Evolutionary conservation across 2,888 invertebrate species (phyloP).

Genomic region (Orthosia gracilis): DNA sequence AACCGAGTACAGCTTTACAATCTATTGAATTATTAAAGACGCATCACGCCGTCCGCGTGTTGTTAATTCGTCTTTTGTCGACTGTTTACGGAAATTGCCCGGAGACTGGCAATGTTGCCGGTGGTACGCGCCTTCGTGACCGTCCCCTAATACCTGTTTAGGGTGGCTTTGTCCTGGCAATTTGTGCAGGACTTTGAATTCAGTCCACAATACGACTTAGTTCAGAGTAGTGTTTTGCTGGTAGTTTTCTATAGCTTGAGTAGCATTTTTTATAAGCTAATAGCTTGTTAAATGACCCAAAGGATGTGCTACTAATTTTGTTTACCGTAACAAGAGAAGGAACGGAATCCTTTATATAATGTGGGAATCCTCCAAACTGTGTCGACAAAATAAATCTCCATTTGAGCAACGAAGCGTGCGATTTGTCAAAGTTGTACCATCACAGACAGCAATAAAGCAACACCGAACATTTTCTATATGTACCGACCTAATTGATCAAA

Average conservation of each 20-base stretch:
- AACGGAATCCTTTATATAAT: not conserved
- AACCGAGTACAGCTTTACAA: no score
- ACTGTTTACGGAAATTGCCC: constrained; percentile 71
- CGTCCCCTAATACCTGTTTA: constrained; percentile 62
- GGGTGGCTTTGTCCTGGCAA: constrained; percentile 49
- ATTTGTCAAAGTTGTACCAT: constrained; percentile 53
- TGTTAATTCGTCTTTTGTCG: constrained; percentile 83
- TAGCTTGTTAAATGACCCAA: not conserved
- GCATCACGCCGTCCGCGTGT: constrained; percentile 73
- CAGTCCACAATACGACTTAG: constrained; percentile 32
- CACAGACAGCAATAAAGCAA: constrained; percentile 55
- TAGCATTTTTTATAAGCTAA: no score
- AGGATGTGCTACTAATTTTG: not conserved
- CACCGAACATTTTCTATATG: constrained; percentile 52
- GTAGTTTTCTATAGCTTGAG: no score
- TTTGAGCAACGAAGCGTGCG: constrained; percentile 36
- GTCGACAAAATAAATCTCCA: constrained; percentile 24
- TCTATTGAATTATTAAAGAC: constrained; percentile 81
- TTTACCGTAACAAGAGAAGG: not conserved
- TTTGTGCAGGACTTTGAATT: constrained; percentile 53
- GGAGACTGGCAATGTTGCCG: constrained; percentile 67
- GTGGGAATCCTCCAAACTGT: constrained; percentile 9
- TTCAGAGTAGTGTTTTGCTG: constrained; percentile 19
- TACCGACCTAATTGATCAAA: constrained; percentile 68
- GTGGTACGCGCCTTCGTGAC: constrained; percentile 60